Evolutionary conservation across 2,888 invertebrate species (phyloP).

Genomic region (Laothoe populi): DNA sequence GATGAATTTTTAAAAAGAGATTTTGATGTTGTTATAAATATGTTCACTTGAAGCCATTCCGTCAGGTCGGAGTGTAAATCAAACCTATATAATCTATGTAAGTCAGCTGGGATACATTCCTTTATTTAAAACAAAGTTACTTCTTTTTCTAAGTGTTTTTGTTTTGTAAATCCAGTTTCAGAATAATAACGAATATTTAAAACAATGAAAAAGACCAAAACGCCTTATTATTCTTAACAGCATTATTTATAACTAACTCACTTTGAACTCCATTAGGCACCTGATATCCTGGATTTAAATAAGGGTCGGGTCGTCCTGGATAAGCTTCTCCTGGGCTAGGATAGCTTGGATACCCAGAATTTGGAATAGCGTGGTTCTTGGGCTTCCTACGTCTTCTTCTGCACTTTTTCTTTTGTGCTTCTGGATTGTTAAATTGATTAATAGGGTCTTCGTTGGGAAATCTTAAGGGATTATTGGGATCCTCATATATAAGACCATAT

Average conservation of each 20-base stretch:
- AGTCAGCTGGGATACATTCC: too few species aligned
- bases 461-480: conserved; percentile 36
- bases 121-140: too few species aligned
- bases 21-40: too few species aligned
- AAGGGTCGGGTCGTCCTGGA: background rate
- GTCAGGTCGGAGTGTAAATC: too few species aligned
- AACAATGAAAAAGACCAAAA: background rate
- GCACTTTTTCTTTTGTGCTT: conserved; percentile 47
- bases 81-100: too few species aligned
- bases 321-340: conserved; percentile 33
- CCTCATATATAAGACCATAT: conserved; percentile 8
- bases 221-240: background rate
- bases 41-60: too few species aligned
- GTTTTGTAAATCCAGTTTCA: too few species aligned
- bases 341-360: conserved; percentile 33
- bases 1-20: background rate
- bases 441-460: conserved; percentile 41
- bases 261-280: conserved; percentile 22
- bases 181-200: too few species aligned
- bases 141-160: too few species aligned
- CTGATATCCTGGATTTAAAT: conserved; percentile 28
- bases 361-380: conserved; percentile 36
- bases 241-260: conserved; percentile 9
- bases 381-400: conserved; percentile 53
- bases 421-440: background rate